Base-by-base conservation (phyloP, 2,888 invertebrate species). In the Disparrhopalites patrizii region DNA sequence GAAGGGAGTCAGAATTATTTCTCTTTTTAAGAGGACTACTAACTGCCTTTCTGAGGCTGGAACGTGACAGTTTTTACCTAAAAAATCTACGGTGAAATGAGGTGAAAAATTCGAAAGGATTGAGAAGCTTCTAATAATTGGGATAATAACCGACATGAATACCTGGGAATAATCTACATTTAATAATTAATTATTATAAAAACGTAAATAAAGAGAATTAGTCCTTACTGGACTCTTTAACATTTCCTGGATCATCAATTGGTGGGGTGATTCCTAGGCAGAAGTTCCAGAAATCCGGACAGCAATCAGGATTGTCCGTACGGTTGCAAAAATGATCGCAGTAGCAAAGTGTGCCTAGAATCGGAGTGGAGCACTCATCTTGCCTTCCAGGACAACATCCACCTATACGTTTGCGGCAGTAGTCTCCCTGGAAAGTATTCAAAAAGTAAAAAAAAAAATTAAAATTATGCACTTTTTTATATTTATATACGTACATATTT, bases 281-380 rank as follows among this genome's bases (percentile, higher is more conserved):
- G 69, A 85, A 85, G 0, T 84, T 82, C 78, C 84, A 85, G 79
- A 88, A 97, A 80, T 97, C 97, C 0, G 96, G 96, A 77, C 96
- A 97, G 78, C 96, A 97, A 79, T 96, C 96, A 73, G 87, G 86
- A 38, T 84, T 83, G 10, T 81, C 79, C 0, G 84, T 84, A 33
- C 89, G 81, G 78, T 91, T 88, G 81, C 96, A 96, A 81, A 95
- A 96, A 73, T 89, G 84, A 79, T 97, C 97, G 79, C 97, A 97
- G 80, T 97, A 97, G 80, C 97, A 97, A 15, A 89, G 79, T 0
- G 93, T 92, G 68, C 85, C 93, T 67, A 89, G 80, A 76, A 95
- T 92, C 27, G 87, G 87, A 61, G 87, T 84, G 0, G 91, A 85
- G 78, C 96, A 96, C 20, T 85, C 83, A 79, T 96, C 96, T 71